These are phyloP conservation scores for Megalurothrips usitatus DNA, from an alignment of 2,888 invertebrate species.

Conservation along the genomic window DNA sequence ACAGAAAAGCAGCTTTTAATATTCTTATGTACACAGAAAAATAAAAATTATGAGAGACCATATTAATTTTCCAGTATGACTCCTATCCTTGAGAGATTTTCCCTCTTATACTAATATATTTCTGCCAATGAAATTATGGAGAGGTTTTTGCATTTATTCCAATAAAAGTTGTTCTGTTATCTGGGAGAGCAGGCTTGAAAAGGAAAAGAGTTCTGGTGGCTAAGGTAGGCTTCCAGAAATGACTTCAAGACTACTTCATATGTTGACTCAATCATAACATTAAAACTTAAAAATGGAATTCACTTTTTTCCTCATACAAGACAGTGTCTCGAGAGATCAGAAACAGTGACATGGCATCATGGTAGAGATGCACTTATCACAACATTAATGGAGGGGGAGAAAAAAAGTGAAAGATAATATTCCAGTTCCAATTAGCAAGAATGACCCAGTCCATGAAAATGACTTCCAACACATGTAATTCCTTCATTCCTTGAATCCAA, in stretches of 20 bases:
- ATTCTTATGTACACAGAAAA: not conserved
- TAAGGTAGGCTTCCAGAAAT: not conserved
- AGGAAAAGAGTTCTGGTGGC: not conserved
- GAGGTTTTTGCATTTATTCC: not conserved
- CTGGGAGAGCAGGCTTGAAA: not conserved
- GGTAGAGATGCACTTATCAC: not conserved
- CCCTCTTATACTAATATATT: not conserved
- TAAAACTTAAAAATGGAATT: not conserved
- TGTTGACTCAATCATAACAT: not conserved
- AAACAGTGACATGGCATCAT: not conserved
- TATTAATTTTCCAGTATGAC: not conserved
- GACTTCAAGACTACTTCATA: not conserved
- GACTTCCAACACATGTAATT: slow-evolving; percentile 1
- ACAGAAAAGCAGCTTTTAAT: slow-evolving; percentile 18
- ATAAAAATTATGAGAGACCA: not conserved
- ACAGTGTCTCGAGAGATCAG: not conserved
- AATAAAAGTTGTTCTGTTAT: too few species aligned
- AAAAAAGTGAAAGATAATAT: not conserved
- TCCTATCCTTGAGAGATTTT: not conserved
- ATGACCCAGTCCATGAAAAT: not conserved
- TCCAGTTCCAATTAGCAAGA: not conserved
- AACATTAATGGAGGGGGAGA: not conserved
- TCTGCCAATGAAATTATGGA: not conserved
- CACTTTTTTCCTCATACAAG: not conserved
- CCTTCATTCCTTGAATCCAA: not conserved